Base-by-base conservation (phyloP, 2,113 vertebrate genomes). In the Calidris pygmaea region DNA sequence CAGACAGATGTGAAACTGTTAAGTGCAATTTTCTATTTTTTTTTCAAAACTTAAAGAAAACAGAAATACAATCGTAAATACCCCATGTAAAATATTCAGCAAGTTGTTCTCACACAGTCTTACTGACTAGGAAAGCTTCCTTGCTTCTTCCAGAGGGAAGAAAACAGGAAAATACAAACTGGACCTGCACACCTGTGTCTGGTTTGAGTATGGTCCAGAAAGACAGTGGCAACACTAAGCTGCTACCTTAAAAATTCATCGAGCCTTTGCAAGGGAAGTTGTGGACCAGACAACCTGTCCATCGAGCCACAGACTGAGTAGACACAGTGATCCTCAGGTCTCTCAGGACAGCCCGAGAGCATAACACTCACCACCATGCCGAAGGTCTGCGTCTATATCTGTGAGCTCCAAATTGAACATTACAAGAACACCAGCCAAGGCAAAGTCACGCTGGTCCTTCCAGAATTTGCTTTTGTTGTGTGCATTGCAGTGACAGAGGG, bases 391-490 rank as follows among this genome's bases (percentile, higher is more conserved):
- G 9, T 99, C 98, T 11, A 99, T 96, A 32, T 99, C 98, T 2
- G 93, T 81, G 27, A 98, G 96, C 37, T 98, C 97, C 74, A 98
- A 93, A 7, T 98, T 97, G 93, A 99, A 98, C 17, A 82, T 80
- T 5, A 97, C 83, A 11, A 99, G 98, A 12, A 96, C 73, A 22
- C 98, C 98, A 13, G 98, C 90, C 92, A 98, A 87, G 21, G 79
- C 7, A 3, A 50, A 48, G 86, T 97, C 97, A 65, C 98, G 92
- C 56, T 96, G 93, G 0, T 80, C 80, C 84, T 97, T 98, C 99
- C 99, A 99, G 97, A 98, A 98, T 14, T 83, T 45, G 63, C 99
- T 99, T 74, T 95, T 98, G 90, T 99, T 98, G 97, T 99, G 98
- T 58, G 98, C 98, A 41, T 99, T 99, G 97, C 98, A 99, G 97